Conservation (phyloP, 1,140 invertebrate genomes). For the Drosophila fuyamai region DNA sequence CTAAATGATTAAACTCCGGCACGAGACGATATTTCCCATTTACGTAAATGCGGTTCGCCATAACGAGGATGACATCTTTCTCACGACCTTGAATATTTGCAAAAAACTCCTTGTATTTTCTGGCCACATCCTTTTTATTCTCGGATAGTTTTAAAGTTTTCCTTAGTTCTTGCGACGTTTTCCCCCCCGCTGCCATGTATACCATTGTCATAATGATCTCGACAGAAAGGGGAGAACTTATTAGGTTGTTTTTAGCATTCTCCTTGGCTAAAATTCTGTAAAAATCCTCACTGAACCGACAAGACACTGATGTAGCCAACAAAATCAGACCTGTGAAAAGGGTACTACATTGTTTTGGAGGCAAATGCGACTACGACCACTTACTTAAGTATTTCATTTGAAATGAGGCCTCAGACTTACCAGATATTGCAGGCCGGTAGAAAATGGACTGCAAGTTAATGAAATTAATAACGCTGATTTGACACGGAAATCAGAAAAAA, state of each 20-base stretch:
- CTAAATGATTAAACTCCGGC: conserved; percentile 41
- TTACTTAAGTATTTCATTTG: conserved; percentile 19
- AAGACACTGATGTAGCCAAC: not conserved
- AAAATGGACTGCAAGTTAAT: not conserved
- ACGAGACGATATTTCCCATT: conserved; percentile 38
- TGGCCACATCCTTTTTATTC: conserved; percentile 38
- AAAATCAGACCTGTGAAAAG: not conserved
- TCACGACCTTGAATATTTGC: conserved; percentile 3
- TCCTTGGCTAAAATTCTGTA: not conserved
- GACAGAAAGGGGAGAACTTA: conserved; percentile 67
- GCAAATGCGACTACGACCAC: not conserved
- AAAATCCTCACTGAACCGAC: not conserved
- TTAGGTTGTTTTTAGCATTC: conserved; percentile 84
- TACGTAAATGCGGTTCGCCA: conserved; percentile 74
- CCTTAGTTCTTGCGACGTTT: conserved; percentile 86
- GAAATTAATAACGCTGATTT: not conserved
- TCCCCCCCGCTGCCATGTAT: conserved; percentile 86
- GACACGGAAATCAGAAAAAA: not conserved
- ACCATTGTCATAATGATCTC: conserved; percentile 86
- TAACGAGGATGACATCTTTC: conserved; percentile 42
- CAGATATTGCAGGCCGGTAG: not conserved
- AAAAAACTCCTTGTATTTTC: conserved; percentile 12
- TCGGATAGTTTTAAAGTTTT: conserved; percentile 79
- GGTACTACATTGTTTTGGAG: not conserved
- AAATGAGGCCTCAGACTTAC: not conserved